These are phyloP conservation scores for Lithophane semibrunnea DNA, from an alignment of 2,888 invertebrate genomes.

Conservation along the genomic window DNA sequence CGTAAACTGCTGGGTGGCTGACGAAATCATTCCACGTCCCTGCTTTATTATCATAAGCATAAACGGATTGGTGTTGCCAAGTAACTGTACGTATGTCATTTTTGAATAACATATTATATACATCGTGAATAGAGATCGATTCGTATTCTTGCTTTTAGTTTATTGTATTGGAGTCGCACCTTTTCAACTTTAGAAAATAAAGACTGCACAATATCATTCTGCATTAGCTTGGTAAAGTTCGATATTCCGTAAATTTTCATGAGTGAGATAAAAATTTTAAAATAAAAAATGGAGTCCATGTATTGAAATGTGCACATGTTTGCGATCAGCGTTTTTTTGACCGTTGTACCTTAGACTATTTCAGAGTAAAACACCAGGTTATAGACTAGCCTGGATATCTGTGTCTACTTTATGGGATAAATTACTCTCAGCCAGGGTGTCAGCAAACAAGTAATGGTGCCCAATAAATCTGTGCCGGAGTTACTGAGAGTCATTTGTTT, in stretches of 20 bases:
- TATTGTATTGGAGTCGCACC: background rate
- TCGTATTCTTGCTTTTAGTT: background rate
- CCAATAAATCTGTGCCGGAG: background rate
- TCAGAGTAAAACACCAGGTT: background rate
- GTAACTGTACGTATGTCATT: background rate
- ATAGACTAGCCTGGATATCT: background rate
- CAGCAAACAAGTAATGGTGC: background rate
- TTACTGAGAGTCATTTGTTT: constrained; percentile 15
- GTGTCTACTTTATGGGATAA: background rate
- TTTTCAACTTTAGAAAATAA: background rate
- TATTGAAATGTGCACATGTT: background rate
- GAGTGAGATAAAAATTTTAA: background rate
- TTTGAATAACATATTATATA: background rate
- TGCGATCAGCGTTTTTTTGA: background rate
- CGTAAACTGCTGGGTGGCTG: constrained; percentile 10
- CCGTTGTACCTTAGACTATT: background rate
- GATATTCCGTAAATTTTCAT: background rate
- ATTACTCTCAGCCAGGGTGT: background rate
- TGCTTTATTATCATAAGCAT: constrained; percentile 3
- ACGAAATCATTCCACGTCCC: constrained; percentile 1
- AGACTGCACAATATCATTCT: background rate
- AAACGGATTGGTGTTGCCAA: constrained; percentile 14
- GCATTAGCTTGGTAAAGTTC: background rate
- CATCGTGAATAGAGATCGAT: background rate
- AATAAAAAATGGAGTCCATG: background rate